These are phyloP conservation scores for Brachyptera putata DNA, from an alignment of 2,888 invertebrate species.

Conservation along the genomic window DNA sequence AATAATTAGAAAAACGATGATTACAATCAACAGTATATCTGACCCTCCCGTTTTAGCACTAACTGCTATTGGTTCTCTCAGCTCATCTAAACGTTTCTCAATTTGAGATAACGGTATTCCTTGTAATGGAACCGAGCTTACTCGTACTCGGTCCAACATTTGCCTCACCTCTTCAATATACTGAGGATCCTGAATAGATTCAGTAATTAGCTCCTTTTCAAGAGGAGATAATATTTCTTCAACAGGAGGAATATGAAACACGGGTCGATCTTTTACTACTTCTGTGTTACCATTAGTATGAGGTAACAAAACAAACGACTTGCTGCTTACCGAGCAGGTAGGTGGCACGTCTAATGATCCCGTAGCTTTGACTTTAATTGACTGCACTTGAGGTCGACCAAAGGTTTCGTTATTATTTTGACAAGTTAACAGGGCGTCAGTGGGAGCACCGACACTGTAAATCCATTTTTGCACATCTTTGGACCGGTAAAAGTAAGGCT, in stretches of 20 bases:
- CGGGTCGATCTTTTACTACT: not conserved
- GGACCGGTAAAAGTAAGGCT: too few relatives aligned
- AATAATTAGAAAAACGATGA: not conserved
- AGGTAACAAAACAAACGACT: too few relatives aligned
- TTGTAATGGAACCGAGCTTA: not conserved
- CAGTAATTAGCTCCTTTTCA: not conserved
- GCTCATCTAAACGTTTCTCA: not conserved
- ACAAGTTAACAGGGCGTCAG: not conserved
- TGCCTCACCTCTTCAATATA: not conserved
- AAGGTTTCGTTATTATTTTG: not conserved
- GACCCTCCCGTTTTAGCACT: not conserved
- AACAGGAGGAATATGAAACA: not conserved
- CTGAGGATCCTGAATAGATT: not conserved
- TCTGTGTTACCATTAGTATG: too few relatives aligned
- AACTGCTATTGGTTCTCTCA: not conserved
- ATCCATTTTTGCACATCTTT: not conserved
- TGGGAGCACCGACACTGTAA: not conserved
- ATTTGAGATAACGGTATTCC: not conserved
- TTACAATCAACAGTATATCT: too few relatives aligned
- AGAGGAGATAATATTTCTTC: not conserved
- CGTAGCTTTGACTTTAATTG: not conserved
- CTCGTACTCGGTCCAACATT: not conserved
- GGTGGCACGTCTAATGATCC: not conserved
- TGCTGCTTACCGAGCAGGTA: too few relatives aligned
- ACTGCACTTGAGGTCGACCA: not conserved